Percentiles rank a stretch among this genome's conserved stretches.
phyloP scores from a whole-genome alignment of 2,888 invertebrate genomes.

The Philereme vetulata region DNA sequence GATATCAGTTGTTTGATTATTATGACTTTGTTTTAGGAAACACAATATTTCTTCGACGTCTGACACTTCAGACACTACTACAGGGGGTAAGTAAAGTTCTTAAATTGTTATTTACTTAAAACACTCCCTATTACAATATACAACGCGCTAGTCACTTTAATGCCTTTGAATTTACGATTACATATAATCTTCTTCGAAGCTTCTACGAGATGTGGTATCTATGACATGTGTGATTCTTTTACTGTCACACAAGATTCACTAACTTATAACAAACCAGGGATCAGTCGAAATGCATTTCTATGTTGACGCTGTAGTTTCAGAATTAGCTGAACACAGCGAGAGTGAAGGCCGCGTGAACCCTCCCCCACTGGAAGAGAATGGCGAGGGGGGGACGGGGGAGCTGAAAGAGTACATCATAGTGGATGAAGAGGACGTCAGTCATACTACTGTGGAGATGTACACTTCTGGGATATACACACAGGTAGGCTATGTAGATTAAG shows the following conservation, averaged over 20 bases:
- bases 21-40: conserved; percentile 49
- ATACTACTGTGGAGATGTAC: conserved; percentile 70
- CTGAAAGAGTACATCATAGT: conserved; percentile 73
- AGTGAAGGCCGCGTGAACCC: conserved; percentile 15
- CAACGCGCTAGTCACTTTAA: too few relatives aligned
- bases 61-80: conserved; percentile 60
- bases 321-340: conserved; percentile 36
- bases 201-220: too few relatives aligned
- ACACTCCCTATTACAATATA: too few relatives aligned
- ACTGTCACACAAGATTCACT: too few relatives aligned
- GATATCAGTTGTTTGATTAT: neutral
- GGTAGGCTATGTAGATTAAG: conserved; percentile 43
- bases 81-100: conserved; percentile 34
- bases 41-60: conserved; percentile 62
- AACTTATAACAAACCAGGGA: too few relatives aligned
- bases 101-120: too few relatives aligned
- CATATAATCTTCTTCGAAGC: too few relatives aligned
- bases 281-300: neutral
- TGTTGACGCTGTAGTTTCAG: conserved; percentile 29
- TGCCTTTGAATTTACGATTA: too few relatives aligned
- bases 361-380: neutral
- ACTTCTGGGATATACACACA: conserved; percentile 71
- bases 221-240: too few relatives aligned
- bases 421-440: conserved; percentile 68
- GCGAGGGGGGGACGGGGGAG: conserved; percentile 16